Base-by-base conservation (phyloP, 2,113 vertebrate species). In the Alligator sinensis region DNA sequence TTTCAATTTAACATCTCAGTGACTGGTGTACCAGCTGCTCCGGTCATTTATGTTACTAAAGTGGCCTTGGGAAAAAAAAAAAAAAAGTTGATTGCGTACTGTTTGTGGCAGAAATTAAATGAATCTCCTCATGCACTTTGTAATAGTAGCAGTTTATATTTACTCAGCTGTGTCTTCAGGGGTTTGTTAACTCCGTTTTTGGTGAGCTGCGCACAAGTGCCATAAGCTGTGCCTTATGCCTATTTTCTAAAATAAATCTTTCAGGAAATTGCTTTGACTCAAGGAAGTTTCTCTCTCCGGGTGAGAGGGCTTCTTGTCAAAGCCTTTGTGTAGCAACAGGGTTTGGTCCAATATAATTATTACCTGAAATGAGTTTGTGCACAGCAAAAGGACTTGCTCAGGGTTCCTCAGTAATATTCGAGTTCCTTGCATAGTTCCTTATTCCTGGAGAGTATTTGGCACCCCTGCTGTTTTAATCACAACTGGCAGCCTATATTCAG, bases 381-480 rank as follows among this genome's bases (percentile, higher is more conserved):
- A 28, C 8, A 1, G 1, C 72, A 66, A 70, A 79, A 85, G 79
- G 19, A 3, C 63, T 86, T 84, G 87, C 47, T 87, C 55, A 66
- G 82, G 22, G 22, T 62, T 92, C 10, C 64, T 57, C 1, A 0
- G 60, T 86, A 61, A 55, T 82, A 34, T 10, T 5, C 3, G 80
- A 0, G 3, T 61, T 92, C 74, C 84, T 96, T 96, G 95, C 91
- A 1, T 5, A 63, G 93, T 72, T 97, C 91, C 95, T 80, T 77
- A 14, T 89, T 96, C 96, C 93, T 74, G 92, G 85, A 88, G 94
- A 1, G 88, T 81, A 88, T 89, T 91, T 86, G 87, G 95, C 4
- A 13, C 88, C 94, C 95, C 96, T 0, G 87, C 96, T 97, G 96
- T 66, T 97, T 94, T 91, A 96, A 96, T 96, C 93, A 94, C 95